Conservation (phyloP, 2,888 invertebrate species). For the Trichopria drosophilae region DNA sequence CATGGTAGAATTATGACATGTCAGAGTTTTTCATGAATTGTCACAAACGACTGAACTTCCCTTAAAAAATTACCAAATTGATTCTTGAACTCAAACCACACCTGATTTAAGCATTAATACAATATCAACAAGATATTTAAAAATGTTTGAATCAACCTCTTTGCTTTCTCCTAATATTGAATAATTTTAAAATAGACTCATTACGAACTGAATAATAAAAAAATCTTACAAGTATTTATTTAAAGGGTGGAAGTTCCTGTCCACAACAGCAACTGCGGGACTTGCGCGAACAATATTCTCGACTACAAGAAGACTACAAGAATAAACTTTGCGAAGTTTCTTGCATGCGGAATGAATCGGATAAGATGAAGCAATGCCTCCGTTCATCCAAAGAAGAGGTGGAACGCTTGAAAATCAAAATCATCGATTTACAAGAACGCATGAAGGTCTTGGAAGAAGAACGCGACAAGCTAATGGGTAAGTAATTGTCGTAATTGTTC, state of each 20-base stretch:
- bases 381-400: conserved; percentile 58
- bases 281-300: conserved; percentile 65
- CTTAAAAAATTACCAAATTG: no score
- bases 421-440: conserved; percentile 64
- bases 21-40: no score
- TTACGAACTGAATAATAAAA: no score
- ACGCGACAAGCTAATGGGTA: conserved; percentile 51
- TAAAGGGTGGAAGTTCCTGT: no score
- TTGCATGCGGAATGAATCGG: conserved; percentile 60
- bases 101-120: no score
- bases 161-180: background rate
- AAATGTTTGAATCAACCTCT: background rate
- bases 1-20: no score
- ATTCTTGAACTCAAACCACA: no score
- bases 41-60: no score
- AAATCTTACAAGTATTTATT: no score
- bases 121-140: no score
- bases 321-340: conserved; percentile 70
- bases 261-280: conserved; percentile 63
- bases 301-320: conserved; percentile 70
- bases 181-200: no score
- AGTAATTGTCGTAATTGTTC: background rate
- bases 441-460: conserved; percentile 56
- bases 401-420: conserved; percentile 64
- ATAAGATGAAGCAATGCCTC: conserved; percentile 58